Evolutionary conservation across 2,113 vertebrate genomes (phyloP).

Genomic region (Coptodon rendalli): DNA sequence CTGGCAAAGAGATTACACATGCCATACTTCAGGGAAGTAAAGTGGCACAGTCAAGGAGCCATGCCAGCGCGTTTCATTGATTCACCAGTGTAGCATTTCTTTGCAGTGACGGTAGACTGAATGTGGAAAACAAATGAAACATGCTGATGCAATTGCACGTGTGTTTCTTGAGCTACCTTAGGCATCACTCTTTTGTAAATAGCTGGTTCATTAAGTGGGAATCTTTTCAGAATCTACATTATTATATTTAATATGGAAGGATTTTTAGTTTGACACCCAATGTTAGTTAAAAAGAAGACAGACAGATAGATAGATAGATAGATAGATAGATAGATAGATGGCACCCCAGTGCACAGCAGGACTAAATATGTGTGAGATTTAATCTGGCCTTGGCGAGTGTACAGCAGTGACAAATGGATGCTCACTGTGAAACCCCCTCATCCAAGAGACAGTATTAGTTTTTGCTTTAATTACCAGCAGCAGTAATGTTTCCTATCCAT

Average conservation of each 20-base stretch:
- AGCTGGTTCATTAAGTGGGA: not conserved
- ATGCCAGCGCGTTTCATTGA: not conserved
- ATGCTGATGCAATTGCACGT: not conserved
- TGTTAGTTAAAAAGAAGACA: not conserved
- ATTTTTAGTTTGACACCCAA: not conserved
- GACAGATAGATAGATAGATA: not conserved
- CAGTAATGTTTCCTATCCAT: slow-evolving; percentile 98
- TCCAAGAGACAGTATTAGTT: slow-evolving; percentile 96
- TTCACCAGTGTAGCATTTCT: not conserved
- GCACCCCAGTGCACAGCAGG: slow-evolving; percentile 40
- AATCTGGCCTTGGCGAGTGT: slow-evolving; percentile 79
- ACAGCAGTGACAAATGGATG: slow-evolving; percentile 89
- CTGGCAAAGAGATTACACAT: not conserved
- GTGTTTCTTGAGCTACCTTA: not conserved
- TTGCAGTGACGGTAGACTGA: not conserved
- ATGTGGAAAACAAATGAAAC: not conserved
- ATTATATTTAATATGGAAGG: not conserved
- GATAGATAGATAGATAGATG: slow-evolving; percentile 8
- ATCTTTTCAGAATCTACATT: not conserved
- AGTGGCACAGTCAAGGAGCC: not conserved
- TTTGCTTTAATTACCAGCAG: slow-evolving; percentile 96
- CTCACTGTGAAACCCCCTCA: slow-evolving; percentile 82
- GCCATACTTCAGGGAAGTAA: not conserved
- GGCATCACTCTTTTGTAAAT: not conserved
- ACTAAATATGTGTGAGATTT: slow-evolving; percentile 82